Evolutionary conservation across 2,888 invertebrate genomes (phyloP).

Genomic region (Andrena minutula): DNA sequence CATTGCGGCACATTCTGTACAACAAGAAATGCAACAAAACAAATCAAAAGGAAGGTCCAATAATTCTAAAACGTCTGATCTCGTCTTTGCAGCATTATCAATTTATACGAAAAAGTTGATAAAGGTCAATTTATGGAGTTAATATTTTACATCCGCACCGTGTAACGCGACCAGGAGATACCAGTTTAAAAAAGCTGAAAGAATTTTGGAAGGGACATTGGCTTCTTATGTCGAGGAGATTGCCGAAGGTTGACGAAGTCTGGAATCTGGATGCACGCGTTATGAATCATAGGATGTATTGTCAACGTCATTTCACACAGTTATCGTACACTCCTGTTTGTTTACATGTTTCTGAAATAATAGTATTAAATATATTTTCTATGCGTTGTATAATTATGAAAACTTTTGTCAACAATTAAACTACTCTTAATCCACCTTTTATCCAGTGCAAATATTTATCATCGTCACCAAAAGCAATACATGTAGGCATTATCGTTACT

Average conservation of each 20-base stretch:
- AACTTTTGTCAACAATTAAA: background rate
- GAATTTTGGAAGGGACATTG: constrained; percentile 35
- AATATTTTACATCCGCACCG: background rate
- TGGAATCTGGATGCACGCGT: constrained; percentile 37
- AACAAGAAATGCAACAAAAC: background rate
- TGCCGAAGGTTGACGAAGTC: constrained; percentile 26
- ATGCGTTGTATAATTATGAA: background rate
- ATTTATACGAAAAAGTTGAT: background rate
- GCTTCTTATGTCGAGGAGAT: constrained; percentile 19
- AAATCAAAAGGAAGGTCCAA: background rate
- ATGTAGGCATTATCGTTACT: too few species aligned
- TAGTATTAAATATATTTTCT: background rate
- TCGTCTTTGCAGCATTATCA: too few species aligned
- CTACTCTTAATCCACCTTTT: too few species aligned
- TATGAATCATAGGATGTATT: constrained; percentile 25
- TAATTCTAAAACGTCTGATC: too few species aligned
- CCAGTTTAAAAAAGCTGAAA: constrained; percentile 32
- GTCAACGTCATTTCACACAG: constrained; percentile 3
- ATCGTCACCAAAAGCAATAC: too few species aligned
- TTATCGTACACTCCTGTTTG: background rate
- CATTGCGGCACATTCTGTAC: too few species aligned
- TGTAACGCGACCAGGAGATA: constrained; percentile 24
- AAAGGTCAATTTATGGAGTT: background rate
- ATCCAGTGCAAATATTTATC: too few species aligned
- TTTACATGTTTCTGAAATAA: background rate